phyloP scores from a whole-genome alignment of 2,797 vertebrate genomes.

The Pipistrellus pygmaeus region DNA sequence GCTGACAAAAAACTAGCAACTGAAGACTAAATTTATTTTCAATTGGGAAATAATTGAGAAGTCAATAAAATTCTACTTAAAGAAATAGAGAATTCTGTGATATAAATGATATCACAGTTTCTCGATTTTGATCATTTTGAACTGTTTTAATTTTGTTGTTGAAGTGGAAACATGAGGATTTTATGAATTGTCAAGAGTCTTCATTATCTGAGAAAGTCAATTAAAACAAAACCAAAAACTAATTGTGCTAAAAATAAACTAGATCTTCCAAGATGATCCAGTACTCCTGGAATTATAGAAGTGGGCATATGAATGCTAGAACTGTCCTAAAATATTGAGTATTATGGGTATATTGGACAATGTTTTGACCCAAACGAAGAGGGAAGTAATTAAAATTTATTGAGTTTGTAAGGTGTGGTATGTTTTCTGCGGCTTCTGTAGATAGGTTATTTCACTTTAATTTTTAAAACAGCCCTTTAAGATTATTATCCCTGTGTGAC shows the following conservation, averaged over 20 bases:
- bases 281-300: not conserved
- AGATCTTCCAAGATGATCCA: not conserved
- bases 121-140: not conserved
- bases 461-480: not conserved
- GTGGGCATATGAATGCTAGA: not conserved
- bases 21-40: not conserved
- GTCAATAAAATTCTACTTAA: conserved; percentile 3
- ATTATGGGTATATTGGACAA: not conserved
- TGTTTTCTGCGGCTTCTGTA: not conserved
- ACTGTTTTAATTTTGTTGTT: conserved; percentile 34
- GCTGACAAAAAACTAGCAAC: not conserved
- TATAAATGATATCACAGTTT: conserved; percentile 1
- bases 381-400: not conserved
- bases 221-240: not conserved
- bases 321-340: not conserved
- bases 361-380: not conserved
- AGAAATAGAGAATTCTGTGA: not conserved
- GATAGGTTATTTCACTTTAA: not conserved
- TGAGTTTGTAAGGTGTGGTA: not conserved
- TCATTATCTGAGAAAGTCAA: not conserved
- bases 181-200: not conserved
- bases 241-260: not conserved
- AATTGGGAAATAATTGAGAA: not conserved
- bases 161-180: not conserved
- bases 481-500: not conserved